Evolutionary conservation across 2,888 invertebrate species (phyloP), one percentile per base, ranked within the genome.

Genomic region (Rhingia rostrata): DNA sequence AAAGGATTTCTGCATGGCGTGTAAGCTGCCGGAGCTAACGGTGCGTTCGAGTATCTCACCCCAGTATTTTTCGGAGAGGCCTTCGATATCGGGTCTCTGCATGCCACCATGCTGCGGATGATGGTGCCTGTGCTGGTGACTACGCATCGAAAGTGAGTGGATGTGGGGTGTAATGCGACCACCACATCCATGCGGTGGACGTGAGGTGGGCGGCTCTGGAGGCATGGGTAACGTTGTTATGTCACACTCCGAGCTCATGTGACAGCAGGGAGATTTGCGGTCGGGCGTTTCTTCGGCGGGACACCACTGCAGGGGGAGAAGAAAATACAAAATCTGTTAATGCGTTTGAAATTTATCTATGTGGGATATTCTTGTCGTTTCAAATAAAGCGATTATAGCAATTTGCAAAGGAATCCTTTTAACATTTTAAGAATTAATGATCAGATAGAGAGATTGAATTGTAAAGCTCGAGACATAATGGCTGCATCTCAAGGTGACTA

Each of bases 11-110:
- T 94, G 94, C 86, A 95, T 93, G 37, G 95, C 95, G 88, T 95
- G 95, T 53, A 96, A 92, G 60, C 95, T 96, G 74, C 93, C 94
- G 0, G 95, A 95, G 53, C 95, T 95, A 6, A 96, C 94, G 0
- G 96, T 95, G 6, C 96, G 92, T 90, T 96, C 96, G 86, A 96
- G 92, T 88, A 96, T 96, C 92, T 96, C 96, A 32, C 95, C 95
- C 95, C 95, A 95, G 88, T 94, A 94, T 89, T 95, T 94, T 90
- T 95, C 95, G 14, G 94, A 94, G 0, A 94, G 92, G 0, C 94
- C 94, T 88, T 95, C 95, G 86, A 94, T 93, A 88, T 94, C 94
- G 63, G 93, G 93, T 86, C 91, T 88, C 30, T 89, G 88, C 45
- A 88, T 87, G 2, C 86, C 86, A 12, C 32, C 32, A 4, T 83